Evolutionary conservation across 2,797 vertebrate species (phyloP), one percentile per base, ranked within the genome.

Genomic region (Chaetodon trifasciatus): DNA sequence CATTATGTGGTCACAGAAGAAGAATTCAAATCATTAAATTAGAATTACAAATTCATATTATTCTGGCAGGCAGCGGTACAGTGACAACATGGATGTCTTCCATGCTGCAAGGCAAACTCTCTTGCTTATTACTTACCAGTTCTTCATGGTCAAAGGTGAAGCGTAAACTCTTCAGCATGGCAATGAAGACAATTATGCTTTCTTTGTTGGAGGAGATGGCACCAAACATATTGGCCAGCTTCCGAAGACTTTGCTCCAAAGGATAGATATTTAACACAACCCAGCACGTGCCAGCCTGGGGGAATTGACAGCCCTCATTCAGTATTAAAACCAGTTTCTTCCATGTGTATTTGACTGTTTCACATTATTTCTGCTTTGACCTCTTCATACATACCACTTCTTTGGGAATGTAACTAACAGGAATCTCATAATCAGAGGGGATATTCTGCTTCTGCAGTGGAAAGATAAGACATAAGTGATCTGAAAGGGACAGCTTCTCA

Each of bases 381-480:
- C 4, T 37, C 15, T 15, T 76, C 49, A 68, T 77, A 93, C 95
- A 6, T 91, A 96, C 96, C 95, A 95, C 92, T 80, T 95, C 93
- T 93, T 93, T 95, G 81, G 95, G 94, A 92, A 96, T 94, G 91
- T 92, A 95, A 79, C 79, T 88, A 61, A 96, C 60, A 74, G 94
- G 92, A 88, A 96, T 96, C 86, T 91, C 94, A 94, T 96, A 96
- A 92, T 96, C 95, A 11, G 89, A 93, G 24, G 96, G 96, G 82
- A 96, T 95, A 77, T 96, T 96, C 90, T 96, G 94, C 89, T 94
- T 95, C 96, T 96, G 67, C 7, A 73, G 42, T 4, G 57, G 35
- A 62, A 70, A 74, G 39, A 67, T 8, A 32, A 57, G 28, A 39
- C 5, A 62, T 39, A 65, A 72, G 46, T 17, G 46, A 47, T 47